A percentile compares a stretch with the other conserved stretches of the same genome.
Evolutionary conservation across 2,888 invertebrate genomes (phyloP).

Genomic region (Polylopha cassiicola): DNA sequence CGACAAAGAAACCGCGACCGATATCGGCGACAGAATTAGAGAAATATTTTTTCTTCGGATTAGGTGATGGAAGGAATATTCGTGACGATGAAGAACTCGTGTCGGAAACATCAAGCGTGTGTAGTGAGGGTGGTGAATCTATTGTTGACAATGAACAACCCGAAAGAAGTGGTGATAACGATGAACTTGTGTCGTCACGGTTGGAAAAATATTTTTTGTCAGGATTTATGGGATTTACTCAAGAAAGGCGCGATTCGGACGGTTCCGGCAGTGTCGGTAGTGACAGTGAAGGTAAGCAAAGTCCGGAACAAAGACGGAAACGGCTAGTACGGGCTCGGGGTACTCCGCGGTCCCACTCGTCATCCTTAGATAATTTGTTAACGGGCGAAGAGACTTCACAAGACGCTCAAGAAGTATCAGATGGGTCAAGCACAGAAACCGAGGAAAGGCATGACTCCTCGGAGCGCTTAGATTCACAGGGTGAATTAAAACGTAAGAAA

Average conservation of each 20-base stretch:
- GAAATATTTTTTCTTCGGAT: constrained; percentile 92
- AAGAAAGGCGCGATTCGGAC: constrained; percentile 86
- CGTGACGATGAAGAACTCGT: constrained; percentile 80
- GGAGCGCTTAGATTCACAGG: constrained; percentile 84
- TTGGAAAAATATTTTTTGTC: constrained; percentile 93
- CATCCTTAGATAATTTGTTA: constrained; percentile 86
- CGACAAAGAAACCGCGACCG: constrained; percentile 79
- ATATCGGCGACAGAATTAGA: constrained; percentile 90
- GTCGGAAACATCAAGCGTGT: constrained; percentile 91
- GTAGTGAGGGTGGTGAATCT: constrained; percentile 89
- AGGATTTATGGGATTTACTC: constrained; percentile 89
- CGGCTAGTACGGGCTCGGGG: constrained; percentile 88
- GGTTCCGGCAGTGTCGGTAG: constrained; percentile 93
- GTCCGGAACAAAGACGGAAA: constrained; percentile 90
- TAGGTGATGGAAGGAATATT: constrained; percentile 83
- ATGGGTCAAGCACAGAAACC: constrained; percentile 86
- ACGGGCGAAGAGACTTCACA: constrained; percentile 78
- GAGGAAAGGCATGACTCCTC: constrained; percentile 81
- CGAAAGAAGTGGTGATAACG: constrained; percentile 78
- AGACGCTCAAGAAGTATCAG: constrained; percentile 79
- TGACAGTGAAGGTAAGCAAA: constrained; percentile 92
- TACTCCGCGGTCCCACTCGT: constrained; percentile 88
- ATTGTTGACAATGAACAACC: constrained; percentile 78
- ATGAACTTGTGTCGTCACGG: constrained; percentile 88
- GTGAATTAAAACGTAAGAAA: constrained; percentile 91